phyloP scores from a whole-genome alignment of 1,140 invertebrate species.

The Thaumatotibia leucotreta region DNA sequence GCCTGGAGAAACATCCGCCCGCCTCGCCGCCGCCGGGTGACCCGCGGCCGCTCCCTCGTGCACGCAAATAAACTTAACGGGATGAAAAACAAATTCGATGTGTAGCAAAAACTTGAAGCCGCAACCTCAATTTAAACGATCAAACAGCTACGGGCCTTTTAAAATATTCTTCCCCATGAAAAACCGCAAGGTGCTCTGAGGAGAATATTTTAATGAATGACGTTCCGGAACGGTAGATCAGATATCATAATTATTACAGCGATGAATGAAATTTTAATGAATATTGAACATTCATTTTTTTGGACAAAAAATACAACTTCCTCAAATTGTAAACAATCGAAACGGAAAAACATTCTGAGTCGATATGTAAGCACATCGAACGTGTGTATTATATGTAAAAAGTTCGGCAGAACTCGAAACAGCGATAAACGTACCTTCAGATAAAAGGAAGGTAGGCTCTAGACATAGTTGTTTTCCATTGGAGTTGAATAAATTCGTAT shows the following conservation, averaged over 20 bases:
- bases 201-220: background rate
- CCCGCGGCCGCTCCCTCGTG: conserved; percentile 12
- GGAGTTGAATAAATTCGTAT: conserved; percentile 44
- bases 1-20: conserved; percentile 33
- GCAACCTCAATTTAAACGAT: background rate
- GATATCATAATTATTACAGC: background rate
- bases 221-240: background rate
- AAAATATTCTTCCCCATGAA: background rate
- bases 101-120: background rate
- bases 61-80: conserved; percentile 32
- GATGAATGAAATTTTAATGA: background rate
- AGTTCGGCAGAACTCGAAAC: conserved; percentile 29
- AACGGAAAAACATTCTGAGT: background rate
- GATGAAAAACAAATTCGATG: conserved; percentile 31
- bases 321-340: too few species aligned
- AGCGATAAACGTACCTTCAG: conserved; percentile 25
- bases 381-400: background rate
- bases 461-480: conserved; percentile 36
- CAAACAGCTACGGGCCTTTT: background rate
- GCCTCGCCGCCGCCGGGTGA: background rate
- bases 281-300: background rate
- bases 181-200: background rate
- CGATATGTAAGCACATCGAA: conserved; percentile 21
- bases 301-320: too few species aligned
- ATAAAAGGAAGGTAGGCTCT: conserved; percentile 31